Evolutionary conservation across 2,113 vertebrate genomes (phyloP), one percentile per base, ranked within the genome.

Genomic region (Cricetomys ansorgei): DNA sequence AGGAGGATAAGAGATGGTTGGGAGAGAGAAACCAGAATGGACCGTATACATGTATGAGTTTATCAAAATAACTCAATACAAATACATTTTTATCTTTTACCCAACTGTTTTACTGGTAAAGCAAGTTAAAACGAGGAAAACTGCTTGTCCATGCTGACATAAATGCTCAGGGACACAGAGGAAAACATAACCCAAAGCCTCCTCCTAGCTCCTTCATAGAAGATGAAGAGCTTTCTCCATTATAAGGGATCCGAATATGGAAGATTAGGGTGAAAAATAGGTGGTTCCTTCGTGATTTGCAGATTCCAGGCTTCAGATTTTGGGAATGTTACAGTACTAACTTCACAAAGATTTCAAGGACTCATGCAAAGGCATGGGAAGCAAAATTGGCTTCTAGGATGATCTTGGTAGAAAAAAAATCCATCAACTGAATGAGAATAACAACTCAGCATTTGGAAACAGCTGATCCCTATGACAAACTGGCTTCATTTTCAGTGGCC

Each of bases 391-490:
- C 77, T 94, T 53, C 72, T 86, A n/a, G 67, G 43, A 73, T 96
- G 48, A 89, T 27, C 40, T 84, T 75, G 43, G 0, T 75, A 70
- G 34, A 93, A 87, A 45, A 45, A 94, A 23, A 89, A 65, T 50
- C 15, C 65, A 93, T 89, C 84, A 92, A 65, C 29, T 29, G 13
- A 70, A 70, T 12, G 53, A 50, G 48, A 94, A 87, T 37, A 93
- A 34, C 45, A 92, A 50, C 53, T 95, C 45, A 87, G 25, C 76
- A 88, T 92, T 64, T 83, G 65, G 27, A 95, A 94, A 94, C 21
- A 89, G 37, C 64, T 64, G 50, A 94, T 70, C 23, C 73, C 75
- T 57, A 76, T 40, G n/a, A 88, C 77, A 64, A 83, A 9, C 43
- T 80, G 57, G 75, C 85, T 67, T 95, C 88, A n/a, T 79, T 92